Evolutionary conservation across 2,113 vertebrate species (phyloP).

Genomic region (Limnothrissa miodon): DNA sequence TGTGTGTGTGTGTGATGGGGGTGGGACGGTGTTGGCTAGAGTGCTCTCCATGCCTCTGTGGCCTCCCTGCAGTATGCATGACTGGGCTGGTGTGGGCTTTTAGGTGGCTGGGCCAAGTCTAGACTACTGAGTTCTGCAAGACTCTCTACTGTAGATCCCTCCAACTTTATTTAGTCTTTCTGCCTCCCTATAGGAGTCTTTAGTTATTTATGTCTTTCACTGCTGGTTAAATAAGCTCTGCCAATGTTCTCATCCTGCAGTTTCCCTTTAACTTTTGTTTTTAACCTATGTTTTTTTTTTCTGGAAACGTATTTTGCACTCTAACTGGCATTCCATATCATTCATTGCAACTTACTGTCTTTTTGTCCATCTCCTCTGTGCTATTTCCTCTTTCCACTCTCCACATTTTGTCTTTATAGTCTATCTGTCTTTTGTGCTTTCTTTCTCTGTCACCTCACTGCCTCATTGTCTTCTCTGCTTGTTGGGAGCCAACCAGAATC

Average conservation of each 20-base stretch:
- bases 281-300: too few relatives aligned
- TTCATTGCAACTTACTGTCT: too few relatives aligned
- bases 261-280: too few relatives aligned
- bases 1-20: too few relatives aligned
- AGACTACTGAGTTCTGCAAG: too few relatives aligned
- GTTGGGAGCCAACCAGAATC: neutral
- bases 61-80: neutral
- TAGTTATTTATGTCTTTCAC: neutral
- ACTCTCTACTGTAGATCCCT: too few relatives aligned
- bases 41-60: neutral
- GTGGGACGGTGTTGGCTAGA: neutral
- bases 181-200: neutral
- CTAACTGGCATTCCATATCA: too few relatives aligned
- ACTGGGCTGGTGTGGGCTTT: neutral
- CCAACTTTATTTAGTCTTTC: too few relatives aligned
- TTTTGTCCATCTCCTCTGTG: too few relatives aligned
- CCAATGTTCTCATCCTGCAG: neutral
- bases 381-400: neutral
- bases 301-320: too few relatives aligned
- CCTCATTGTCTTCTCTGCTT: neutral
- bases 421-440: neutral
- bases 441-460: slow-evolving; percentile 6
- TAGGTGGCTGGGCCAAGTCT: too few relatives aligned
- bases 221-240: neutral
- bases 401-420: too few relatives aligned